phyloP scores from a whole-genome alignment of 2,888 invertebrate species.

The Resseliella maxima region DNA sequence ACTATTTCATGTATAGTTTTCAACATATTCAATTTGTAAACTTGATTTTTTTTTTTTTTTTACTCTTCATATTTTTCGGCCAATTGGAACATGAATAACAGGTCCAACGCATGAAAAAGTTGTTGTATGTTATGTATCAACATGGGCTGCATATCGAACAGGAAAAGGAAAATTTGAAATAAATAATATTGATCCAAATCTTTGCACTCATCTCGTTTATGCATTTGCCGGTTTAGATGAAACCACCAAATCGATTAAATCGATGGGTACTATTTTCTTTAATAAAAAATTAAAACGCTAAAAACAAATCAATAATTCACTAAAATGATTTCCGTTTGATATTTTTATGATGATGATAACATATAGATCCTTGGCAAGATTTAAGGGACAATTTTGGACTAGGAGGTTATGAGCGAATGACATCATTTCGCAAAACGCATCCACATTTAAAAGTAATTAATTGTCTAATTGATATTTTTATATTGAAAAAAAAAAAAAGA shows the following conservation, averaged over 20 bases:
- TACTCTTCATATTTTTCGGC: slow-evolving; percentile 60
- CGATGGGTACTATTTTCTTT: slow-evolving; percentile 70
- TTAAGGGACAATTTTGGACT: slow-evolving; percentile 80
- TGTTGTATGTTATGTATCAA: slow-evolving; percentile 83
- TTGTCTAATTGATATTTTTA: background rate
- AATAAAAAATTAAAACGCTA: background rate
- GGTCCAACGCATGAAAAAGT: slow-evolving; percentile 78
- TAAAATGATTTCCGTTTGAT: no score
- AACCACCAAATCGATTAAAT: slow-evolving; percentile 74
- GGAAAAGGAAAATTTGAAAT: slow-evolving; percentile 74
- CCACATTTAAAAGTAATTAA: slow-evolving; percentile 73
- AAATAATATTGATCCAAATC: slow-evolving; percentile 76
- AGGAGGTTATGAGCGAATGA: slow-evolving; percentile 77
- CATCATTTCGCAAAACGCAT: slow-evolving; percentile 74
- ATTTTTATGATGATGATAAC: slow-evolving; percentile 52
- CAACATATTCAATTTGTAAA: background rate
- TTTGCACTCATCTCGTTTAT: slow-evolving; percentile 86
- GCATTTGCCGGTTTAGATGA: slow-evolving; percentile 83
- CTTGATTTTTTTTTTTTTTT: background rate
- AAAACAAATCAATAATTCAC: slow-evolving; percentile 55
- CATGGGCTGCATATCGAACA: slow-evolving; percentile 83
- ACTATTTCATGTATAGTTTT: background rate
- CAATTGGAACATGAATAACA: slow-evolving; percentile 65
- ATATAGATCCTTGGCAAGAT: slow-evolving; percentile 80
- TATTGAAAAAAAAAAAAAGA: background rate